Base-by-base conservation (phyloP, 2,797 vertebrate species). In the Thalassophryne amazonica region DNA sequence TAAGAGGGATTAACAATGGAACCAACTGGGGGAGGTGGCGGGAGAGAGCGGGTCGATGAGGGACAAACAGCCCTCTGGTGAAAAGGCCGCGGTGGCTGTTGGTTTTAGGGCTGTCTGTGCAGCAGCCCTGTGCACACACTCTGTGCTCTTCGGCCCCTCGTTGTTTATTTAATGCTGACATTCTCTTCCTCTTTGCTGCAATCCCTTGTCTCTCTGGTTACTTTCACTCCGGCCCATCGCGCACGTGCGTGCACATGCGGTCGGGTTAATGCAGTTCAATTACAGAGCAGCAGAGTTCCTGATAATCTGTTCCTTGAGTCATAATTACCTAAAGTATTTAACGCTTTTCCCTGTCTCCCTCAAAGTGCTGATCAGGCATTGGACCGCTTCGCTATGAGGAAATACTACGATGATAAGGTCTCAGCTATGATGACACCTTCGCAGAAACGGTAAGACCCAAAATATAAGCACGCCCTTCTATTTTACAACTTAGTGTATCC, bases 381-480 rank as follows among this genome's bases (percentile, higher is more conserved):
- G 31, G 95, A 98, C 83, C 93, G 95, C 71, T 98, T 97, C 42
- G 96, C 96, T 20, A 98, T 98, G 96, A 95, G 95, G 89, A 98
- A 97, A 76, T 98, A 94, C 86, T 96, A 95, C 13, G 94, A 98
- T 63, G 96, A 98, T 81, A 98, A 98, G 85, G 92, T 98, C 64
- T 94, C 93, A 12, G 86, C 90, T 27, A 77, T 97, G 85, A 97
- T 98, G 94, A 96, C 95, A 49, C 96, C 96, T 0, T 98, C 96
- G 20, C 96, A 98, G 85, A 97, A 93, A 78, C 91, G 96, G 96
- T 97, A 91, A 76, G 87, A 72, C 45, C 54, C 56, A 27, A 58
- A 68, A 76, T 46, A 60, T 3, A 43, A 61, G 20, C 64, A 63
- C 45, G 12, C 70, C 62, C 69, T 66, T 52, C 14, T 53, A 20